Percentiles rank a stretch among this genome's conserved stretches.
phyloP scores from a whole-genome alignment of 2,797 vertebrate species.

The Danio aesculapii region DNA sequence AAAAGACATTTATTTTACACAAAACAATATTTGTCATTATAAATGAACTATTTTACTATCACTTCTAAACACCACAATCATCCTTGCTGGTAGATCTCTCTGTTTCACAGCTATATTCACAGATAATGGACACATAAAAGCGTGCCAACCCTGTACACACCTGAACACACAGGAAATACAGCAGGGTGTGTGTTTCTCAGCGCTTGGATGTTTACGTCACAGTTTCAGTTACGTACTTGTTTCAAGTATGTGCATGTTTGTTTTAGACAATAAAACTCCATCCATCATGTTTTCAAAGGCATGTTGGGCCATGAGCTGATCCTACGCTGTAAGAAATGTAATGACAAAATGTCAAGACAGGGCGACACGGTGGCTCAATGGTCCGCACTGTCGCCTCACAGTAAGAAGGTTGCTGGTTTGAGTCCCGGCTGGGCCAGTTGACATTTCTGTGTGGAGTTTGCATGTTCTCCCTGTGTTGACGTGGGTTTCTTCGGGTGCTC shows the following conservation, averaged over 20 bases:
- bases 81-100: neutral
- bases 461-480: too few species aligned
- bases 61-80: neutral
- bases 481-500: too few species aligned
- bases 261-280: neutral
- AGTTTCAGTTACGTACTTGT: neutral
- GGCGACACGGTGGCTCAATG: too few species aligned
- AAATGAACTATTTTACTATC: neutral
- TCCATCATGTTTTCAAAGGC: neutral
- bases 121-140: neutral
- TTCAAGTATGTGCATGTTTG: neutral
- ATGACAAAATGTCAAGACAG: too few species aligned
- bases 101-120: neutral
- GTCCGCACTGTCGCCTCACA: too few species aligned
- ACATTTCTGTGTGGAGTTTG: too few species aligned
- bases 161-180: neutral
- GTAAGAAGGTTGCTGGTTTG: too few species aligned
- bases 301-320: neutral
- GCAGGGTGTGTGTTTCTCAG: neutral
- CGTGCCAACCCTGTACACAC: slow-evolving; percentile 11
- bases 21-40: neutral
- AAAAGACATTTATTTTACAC: too few species aligned
- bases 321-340: too few species aligned
- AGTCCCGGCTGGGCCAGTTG: too few species aligned
- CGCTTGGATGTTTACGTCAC: neutral